A percentile compares a stretch with the other conserved stretches of the same genome.
Evolutionary conservation across 2,888 invertebrate species (phyloP).

Genomic region (Barypeithes pellucidus): DNA sequence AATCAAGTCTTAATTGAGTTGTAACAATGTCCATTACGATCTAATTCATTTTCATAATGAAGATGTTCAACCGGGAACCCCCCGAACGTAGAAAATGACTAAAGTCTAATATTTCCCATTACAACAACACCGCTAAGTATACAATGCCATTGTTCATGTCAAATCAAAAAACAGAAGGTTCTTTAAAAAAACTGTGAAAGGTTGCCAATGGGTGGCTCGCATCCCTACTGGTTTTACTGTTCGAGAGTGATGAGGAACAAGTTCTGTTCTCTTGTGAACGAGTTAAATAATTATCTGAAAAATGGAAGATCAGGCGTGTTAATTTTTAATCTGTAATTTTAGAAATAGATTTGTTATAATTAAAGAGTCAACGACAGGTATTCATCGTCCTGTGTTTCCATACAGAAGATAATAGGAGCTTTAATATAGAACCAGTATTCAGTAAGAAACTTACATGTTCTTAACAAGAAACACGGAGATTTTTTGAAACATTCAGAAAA

Average conservation of each 20-base stretch:
- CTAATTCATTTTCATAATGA: slow-evolving; percentile 31
- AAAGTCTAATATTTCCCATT: slow-evolving; percentile 32
- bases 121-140: slow-evolving; percentile 28
- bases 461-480: too few relatives aligned
- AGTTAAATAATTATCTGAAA: slow-evolving; percentile 41
- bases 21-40: slow-evolving; percentile 34
- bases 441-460: too few relatives aligned
- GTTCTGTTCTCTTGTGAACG: slow-evolving; percentile 28
- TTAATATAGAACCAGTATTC: too few relatives aligned
- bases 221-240: slow-evolving; percentile 35
- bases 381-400: not conserved
- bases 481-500: too few relatives aligned
- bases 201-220: slow-evolving; percentile 42
- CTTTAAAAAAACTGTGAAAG: slow-evolving; percentile 34
- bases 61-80: slow-evolving; percentile 34
- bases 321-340: slow-evolving; percentile 18
- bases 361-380: not conserved
- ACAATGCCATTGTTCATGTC: slow-evolving; percentile 20
- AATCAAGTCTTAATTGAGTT: slow-evolving; percentile 15
- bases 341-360: slow-evolving; percentile 1
- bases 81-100: slow-evolving; percentile 32
- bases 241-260: slow-evolving; percentile 29
- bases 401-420: too few relatives aligned
- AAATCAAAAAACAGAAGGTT: slow-evolving; percentile 23
- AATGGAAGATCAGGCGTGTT: slow-evolving; percentile 36